Evolutionary conservation across 1,140 invertebrate genomes (phyloP).

Genomic region (Sycophaga agraensis): DNA sequence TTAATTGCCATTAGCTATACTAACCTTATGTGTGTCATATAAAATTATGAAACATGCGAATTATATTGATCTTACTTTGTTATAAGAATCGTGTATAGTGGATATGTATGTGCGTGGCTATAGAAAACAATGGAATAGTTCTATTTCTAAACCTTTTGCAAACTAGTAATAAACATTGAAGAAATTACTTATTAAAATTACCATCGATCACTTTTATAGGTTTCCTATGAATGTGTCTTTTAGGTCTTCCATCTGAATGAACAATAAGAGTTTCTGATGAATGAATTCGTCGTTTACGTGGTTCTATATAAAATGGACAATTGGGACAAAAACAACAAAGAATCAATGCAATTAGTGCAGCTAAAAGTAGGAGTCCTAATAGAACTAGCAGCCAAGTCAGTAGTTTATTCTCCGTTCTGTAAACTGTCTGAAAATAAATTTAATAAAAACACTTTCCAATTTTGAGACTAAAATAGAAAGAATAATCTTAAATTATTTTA

Average conservation of each 20-base stretch:
- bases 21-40: too few relatives aligned
- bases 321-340: slow-evolving; percentile 79
- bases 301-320: slow-evolving; percentile 77
- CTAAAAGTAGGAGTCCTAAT: slow-evolving; percentile 69
- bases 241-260: slow-evolving; percentile 50
- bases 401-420: slow-evolving; percentile 70
- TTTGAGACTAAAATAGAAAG: too few relatives aligned
- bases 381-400: slow-evolving; percentile 77
- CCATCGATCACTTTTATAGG: slow-evolving; percentile 36
- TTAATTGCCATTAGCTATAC: too few relatives aligned
- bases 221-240: slow-evolving; percentile 45
- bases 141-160: too few relatives aligned
- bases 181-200: slow-evolving; percentile 29
- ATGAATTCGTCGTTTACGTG: slow-evolving; percentile 73
- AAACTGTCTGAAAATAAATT: slow-evolving; percentile 60
- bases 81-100: too few relatives aligned
- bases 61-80: too few relatives aligned
- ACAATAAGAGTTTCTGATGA: slow-evolving; percentile 72
- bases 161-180: too few relatives aligned
- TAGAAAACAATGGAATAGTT: too few relatives aligned
- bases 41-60: too few relatives aligned
- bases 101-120: too few relatives aligned
- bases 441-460: too few relatives aligned
- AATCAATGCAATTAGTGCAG: slow-evolving; percentile 71
- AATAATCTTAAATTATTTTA: too few relatives aligned